Conservation (phyloP, 2,797 vertebrate genomes). For the Neomorphus geoffroyi region DNA sequence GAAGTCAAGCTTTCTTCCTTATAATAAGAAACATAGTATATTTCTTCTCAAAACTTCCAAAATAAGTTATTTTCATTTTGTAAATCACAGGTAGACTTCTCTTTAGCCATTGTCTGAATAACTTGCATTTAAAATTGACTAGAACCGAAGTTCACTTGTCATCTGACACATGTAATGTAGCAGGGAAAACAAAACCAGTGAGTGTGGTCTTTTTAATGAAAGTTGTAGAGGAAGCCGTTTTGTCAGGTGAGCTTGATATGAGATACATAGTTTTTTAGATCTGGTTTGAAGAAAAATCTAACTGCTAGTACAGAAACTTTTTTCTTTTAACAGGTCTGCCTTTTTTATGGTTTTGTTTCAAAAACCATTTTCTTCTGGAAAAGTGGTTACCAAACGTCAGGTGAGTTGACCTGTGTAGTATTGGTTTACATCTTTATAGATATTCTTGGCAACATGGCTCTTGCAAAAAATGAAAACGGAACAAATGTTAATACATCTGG, state of each 20-base stretch:
- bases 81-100: not conserved
- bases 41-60: not conserved
- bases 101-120: not conserved
- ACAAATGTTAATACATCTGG: not conserved
- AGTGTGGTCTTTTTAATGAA: not conserved
- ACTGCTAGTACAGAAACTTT: not conserved
- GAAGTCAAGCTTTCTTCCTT: not conserved
- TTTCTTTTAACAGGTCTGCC: constrained; percentile 83
- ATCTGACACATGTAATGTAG: not conserved
- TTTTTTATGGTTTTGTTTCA: constrained; percentile 94
- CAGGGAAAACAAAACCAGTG: not conserved
- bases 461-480: not conserved
- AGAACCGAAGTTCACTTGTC: not conserved
- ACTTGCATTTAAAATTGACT: not conserved
- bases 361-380: constrained; percentile 97
- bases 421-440: not conserved
- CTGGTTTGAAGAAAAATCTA: not conserved
- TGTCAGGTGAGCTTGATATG: not conserved
- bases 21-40: not conserved
- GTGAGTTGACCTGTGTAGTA: constrained; percentile 71
- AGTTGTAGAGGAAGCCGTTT: not conserved
- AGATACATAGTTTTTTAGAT: not conserved
- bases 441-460: not conserved
- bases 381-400: constrained; percentile 89
- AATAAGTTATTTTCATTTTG: not conserved